phyloP scores from a whole-genome alignment of 1,140 invertebrate species.

The Grapholita molesta region DNA sequence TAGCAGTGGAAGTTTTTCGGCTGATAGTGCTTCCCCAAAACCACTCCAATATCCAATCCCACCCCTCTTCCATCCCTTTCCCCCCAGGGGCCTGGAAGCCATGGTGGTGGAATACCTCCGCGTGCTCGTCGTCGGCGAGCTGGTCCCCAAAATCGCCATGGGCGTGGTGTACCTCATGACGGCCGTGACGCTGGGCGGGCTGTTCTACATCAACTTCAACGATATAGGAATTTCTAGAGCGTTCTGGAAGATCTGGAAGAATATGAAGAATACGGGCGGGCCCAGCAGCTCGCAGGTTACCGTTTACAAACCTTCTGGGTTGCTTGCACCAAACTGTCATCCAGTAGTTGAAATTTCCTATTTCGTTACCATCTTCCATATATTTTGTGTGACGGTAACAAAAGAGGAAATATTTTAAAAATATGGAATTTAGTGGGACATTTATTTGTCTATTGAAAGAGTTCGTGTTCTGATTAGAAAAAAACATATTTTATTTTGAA shows the following conservation, averaged over 20 bases:
- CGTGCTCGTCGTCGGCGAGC: conserved; percentile 85
- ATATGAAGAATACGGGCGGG: conserved; percentile 36
- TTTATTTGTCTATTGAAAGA: too few species aligned
- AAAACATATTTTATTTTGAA: too few species aligned
- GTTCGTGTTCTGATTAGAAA: too few species aligned
- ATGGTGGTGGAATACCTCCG: conserved; percentile 91
- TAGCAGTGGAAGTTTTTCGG: too few species aligned
- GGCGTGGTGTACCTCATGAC: conserved; percentile 84
- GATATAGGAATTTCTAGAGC: conserved; percentile 90
- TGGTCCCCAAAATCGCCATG: conserved; percentile 87
- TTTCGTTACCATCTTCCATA: too few species aligned
- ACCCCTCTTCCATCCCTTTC: conserved; percentile 23
- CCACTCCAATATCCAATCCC: conserved; percentile 16
- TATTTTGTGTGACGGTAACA: too few species aligned
- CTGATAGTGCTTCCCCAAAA: neutral
- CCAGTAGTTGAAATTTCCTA: too few species aligned
- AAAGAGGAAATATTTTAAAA: too few species aligned
- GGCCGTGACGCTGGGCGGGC: conserved; percentile 86
- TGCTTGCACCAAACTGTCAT: too few species aligned
- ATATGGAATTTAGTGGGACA: too few species aligned
- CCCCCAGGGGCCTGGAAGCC: conserved; percentile 90
- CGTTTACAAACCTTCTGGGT: too few species aligned
- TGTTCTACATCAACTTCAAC: conserved; percentile 92
- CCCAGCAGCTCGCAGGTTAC: too few species aligned
- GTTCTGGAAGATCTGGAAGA: conserved; percentile 88